These are phyloP conservation scores for Cyaniris semiargus DNA, from an alignment of 2,888 invertebrate genomes.

Conservation along the genomic window DNA sequence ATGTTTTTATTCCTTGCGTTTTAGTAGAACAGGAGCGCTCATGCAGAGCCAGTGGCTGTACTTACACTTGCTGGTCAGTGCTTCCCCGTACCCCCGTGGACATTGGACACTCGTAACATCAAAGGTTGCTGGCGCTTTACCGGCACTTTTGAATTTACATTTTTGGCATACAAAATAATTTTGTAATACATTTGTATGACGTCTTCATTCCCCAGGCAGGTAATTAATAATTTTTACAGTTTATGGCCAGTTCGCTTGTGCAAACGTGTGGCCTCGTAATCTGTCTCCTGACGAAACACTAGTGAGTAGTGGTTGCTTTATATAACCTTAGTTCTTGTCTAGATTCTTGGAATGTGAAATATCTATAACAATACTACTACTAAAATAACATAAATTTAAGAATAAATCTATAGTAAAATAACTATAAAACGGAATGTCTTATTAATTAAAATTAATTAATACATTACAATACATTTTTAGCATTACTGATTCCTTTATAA, in stretches of 20 bases:
- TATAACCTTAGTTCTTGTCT: slow-evolving; percentile 4
- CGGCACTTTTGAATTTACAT: too few species aligned
- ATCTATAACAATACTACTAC: neutral
- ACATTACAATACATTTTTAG: neutral
- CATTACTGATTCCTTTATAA: neutral
- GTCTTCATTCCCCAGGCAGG: too few species aligned
- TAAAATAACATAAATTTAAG: neutral
- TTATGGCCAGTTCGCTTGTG: slow-evolving; percentile 8
- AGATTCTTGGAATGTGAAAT: neutral
- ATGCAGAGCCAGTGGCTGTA: too few species aligned
- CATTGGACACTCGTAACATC: too few species aligned
- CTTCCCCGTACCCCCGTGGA: too few species aligned
- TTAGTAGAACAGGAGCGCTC: too few species aligned
- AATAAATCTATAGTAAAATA: too few species aligned
- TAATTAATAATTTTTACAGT: slow-evolving; percentile 1
- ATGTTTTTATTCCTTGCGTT: too few species aligned
- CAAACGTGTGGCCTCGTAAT: slow-evolving; percentile 17
- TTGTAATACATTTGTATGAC: too few species aligned
- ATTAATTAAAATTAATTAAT: neutral
- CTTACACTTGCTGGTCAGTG: too few species aligned
- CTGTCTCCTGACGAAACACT: slow-evolving; percentile 13
- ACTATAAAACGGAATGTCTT: neutral
- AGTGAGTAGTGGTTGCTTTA: neutral
- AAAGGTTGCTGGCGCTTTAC: too few species aligned
- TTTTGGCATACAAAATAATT: too few species aligned